Evolutionary conservation across 1,140 invertebrate species (phyloP).

Genomic region (Panagrolaimus sp.): DNA sequence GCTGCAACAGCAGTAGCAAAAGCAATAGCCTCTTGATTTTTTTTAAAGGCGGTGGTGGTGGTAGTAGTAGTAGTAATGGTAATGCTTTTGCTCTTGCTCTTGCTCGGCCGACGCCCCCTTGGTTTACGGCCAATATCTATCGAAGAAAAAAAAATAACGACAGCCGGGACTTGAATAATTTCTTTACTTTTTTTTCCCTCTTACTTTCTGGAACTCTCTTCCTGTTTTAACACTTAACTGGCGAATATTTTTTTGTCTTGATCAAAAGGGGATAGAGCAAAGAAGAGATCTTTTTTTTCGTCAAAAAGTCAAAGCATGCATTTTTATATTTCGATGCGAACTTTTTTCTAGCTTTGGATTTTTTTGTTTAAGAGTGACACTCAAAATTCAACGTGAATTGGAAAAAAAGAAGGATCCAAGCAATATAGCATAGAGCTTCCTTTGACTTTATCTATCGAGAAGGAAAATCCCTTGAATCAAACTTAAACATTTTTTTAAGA

Average conservation of each 20-base stretch:
- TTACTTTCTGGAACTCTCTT: slow-evolving; percentile 19
- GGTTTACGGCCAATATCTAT: slow-evolving; percentile 10
- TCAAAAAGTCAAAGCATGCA: not conserved
- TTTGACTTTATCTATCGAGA: too few species aligned
- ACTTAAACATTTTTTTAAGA: not conserved
- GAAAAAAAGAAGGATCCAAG: too few species aligned
- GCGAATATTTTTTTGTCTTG: not conserved
- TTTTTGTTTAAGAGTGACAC: slow-evolving; percentile 1
- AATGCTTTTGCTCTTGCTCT: not conserved
- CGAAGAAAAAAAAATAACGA: not conserved
- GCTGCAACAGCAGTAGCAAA: not conserved
- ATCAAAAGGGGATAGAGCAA: slow-evolving; percentile 5
- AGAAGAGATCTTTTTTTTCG: not conserved
- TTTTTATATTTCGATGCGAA: slow-evolving; percentile 10
- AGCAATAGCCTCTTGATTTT: slow-evolving; percentile 14
- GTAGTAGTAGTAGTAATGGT: too few species aligned
- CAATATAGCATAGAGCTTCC: too few species aligned
- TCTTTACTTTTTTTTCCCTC: slow-evolving; percentile 4
- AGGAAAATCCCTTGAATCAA: too few species aligned
- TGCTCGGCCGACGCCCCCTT: slow-evolving; percentile 15
- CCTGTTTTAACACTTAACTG: slow-evolving; percentile 14
- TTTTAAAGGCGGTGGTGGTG: too few species aligned
- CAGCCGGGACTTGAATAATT: not conserved
- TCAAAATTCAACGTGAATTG: not conserved
- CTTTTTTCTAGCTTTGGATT: not conserved